Conservation (phyloP, 2,113 vertebrate genomes). For the Vulpes ferrilata region DNA sequence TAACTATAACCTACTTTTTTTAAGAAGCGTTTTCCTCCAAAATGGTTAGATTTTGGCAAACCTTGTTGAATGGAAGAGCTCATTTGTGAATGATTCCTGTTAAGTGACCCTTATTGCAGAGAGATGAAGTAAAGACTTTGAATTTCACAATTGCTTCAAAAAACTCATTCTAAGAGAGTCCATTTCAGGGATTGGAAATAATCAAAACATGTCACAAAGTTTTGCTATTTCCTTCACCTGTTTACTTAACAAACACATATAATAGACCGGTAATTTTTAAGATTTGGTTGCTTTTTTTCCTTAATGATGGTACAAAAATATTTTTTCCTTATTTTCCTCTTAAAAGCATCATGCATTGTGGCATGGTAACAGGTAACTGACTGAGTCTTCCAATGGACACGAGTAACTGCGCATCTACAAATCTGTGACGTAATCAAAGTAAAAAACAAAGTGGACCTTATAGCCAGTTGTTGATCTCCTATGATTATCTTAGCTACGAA, state of each 20-base stretch:
- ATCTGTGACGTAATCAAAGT: background rate
- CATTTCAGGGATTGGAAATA: background rate
- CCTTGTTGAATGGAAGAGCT: background rate
- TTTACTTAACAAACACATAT: background rate
- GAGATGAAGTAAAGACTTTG: background rate
- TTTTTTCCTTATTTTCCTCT: background rate
- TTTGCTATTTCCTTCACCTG: background rate
- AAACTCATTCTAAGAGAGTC: background rate
- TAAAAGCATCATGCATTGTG: background rate
- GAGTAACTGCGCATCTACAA: background rate
- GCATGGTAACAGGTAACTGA: accelerated
- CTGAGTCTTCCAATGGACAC: background rate
- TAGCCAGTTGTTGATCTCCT: background rate
- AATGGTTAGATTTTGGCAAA: background rate
- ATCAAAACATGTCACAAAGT: background rate
- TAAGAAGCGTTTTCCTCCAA: background rate
- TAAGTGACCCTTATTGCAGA: background rate
- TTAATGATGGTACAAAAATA: background rate
- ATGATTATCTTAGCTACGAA: background rate
- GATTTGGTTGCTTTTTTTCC: background rate
- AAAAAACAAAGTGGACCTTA: background rate
- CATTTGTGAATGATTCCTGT: background rate
- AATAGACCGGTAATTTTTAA: background rate
- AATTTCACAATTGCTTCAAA: background rate
- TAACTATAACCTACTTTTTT: background rate